phyloP scores from a whole-genome alignment of 2,797 vertebrate genomes.

The Scomberomorus guttatus region DNA sequence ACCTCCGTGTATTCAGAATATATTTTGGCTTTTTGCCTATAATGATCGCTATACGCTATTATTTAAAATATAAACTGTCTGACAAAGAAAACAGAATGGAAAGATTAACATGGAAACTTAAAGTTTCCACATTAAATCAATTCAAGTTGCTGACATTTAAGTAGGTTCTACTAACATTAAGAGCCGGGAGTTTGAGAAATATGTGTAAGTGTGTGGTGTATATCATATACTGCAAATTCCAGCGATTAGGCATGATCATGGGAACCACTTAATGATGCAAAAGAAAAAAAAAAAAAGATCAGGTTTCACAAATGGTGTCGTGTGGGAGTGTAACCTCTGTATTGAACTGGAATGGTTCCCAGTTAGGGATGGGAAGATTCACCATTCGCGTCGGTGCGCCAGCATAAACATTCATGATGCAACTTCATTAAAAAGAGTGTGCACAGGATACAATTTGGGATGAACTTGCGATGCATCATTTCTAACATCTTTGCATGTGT shows the following conservation, averaged over 20 bases:
- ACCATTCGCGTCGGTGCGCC: no score
- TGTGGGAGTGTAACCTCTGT: slow-evolving; percentile 11
- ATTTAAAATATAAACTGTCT: slow-evolving; percentile 7
- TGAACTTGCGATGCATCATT: no score
- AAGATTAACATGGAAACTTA: slow-evolving; percentile 2
- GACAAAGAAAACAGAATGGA: neutral
- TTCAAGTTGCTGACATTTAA: slow-evolving; percentile 12
- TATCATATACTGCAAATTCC: neutral
- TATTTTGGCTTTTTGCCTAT: slow-evolving; percentile 12
- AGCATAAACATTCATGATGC: no score
- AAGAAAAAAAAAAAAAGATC: neutral
- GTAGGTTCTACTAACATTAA: neutral
- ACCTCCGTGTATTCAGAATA: neutral
- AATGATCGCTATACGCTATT: neutral
- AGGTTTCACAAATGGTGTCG: neutral
- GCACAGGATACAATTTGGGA: no score
- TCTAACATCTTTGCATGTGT: no score
- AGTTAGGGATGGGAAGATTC: no score
- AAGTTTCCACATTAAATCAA: slow-evolving; percentile 34
- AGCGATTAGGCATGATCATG: no score
- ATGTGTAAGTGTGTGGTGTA: neutral
- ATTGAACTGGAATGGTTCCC: neutral
- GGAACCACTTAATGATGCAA: neutral
- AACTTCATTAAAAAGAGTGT: no score
- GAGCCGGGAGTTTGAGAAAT: neutral